Evolutionary conservation across 2,888 invertebrate species (phyloP).

Genomic region (Poecilus cupreus): DNA sequence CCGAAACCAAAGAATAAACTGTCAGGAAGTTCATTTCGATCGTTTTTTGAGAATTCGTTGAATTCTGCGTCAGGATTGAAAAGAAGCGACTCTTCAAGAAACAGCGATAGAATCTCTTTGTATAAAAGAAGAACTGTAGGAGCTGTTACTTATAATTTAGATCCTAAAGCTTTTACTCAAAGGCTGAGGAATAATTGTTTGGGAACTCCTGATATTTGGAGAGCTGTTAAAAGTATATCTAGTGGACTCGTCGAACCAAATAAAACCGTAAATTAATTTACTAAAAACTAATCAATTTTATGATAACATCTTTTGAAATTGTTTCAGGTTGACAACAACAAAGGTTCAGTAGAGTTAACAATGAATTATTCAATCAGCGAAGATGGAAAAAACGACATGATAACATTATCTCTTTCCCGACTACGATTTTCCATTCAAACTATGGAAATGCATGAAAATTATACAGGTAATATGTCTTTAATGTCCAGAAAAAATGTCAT

Average conservation of each 20-base stretch:
- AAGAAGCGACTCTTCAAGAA: conserved; percentile 65
- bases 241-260: conserved; percentile 77
- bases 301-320: too few species aligned
- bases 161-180: conserved; percentile 78
- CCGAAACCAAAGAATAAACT: conserved; percentile 66
- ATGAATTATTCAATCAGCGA: conserved; percentile 80
- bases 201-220: conserved; percentile 83
- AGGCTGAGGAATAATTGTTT: conserved; percentile 77
- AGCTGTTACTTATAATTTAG: conserved; percentile 81
- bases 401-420: conserved; percentile 79
- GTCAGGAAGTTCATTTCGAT: conserved; percentile 60
- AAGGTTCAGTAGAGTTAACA: conserved; percentile 81
- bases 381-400: conserved; percentile 79
- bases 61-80: conserved; percentile 56
- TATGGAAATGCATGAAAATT: conserved; percentile 83
- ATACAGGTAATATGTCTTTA: conserved; percentile 74
- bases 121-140: conserved; percentile 81
- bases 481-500: background rate
- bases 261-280: conserved; percentile 71
- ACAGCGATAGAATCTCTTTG: conserved; percentile 75
- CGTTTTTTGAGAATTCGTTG: conserved; percentile 60
- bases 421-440: conserved; percentile 81
- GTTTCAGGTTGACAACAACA: conserved; percentile 80
- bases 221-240: conserved; percentile 79
- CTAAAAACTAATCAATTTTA: background rate